These are phyloP conservation scores for Gerris buenoi DNA, from an alignment of 1,140 invertebrate genomes.

Conservation along the genomic window DNA sequence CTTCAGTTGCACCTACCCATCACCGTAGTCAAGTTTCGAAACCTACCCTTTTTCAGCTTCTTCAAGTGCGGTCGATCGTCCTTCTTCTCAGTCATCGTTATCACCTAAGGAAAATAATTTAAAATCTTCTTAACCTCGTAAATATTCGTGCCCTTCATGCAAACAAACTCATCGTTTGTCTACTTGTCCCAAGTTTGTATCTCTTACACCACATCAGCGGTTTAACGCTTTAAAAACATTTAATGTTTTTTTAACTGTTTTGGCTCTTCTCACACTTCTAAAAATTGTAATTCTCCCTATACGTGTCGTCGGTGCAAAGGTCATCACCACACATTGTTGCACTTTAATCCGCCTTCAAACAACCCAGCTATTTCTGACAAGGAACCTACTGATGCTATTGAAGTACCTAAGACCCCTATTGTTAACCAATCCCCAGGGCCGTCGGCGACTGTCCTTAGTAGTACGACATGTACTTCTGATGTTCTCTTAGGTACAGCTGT, in stretches of 20 bases:
- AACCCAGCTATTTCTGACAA: background rate
- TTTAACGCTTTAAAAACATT: background rate
- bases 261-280: background rate
- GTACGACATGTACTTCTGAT: background rate
- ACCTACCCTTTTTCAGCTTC: too few relatives aligned
- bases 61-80: too few relatives aligned
- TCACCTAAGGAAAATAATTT: too few relatives aligned
- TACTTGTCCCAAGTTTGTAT: background rate
- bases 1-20: too few relatives aligned
- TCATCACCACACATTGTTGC: background rate
- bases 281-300: background rate
- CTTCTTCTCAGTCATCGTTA: too few relatives aligned
- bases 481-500: background rate
- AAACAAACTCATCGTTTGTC: background rate
- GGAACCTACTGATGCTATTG: too few relatives aligned
- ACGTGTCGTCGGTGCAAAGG: background rate
- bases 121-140: too few relatives aligned
- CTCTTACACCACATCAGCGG: background rate
- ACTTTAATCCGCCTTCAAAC: background rate
- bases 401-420: too few relatives aligned
- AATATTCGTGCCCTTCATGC: background rate
- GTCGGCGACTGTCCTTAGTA: too few relatives aligned
- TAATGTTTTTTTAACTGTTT: background rate
- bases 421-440: too few relatives aligned
- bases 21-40: too few relatives aligned